A percentile compares a stretch with the other conserved stretches of the same genome.
These are phyloP conservation scores for Arrhopalites spinosus DNA, from an alignment of 2,888 invertebrate genomes.

Conservation along the genomic window DNA sequence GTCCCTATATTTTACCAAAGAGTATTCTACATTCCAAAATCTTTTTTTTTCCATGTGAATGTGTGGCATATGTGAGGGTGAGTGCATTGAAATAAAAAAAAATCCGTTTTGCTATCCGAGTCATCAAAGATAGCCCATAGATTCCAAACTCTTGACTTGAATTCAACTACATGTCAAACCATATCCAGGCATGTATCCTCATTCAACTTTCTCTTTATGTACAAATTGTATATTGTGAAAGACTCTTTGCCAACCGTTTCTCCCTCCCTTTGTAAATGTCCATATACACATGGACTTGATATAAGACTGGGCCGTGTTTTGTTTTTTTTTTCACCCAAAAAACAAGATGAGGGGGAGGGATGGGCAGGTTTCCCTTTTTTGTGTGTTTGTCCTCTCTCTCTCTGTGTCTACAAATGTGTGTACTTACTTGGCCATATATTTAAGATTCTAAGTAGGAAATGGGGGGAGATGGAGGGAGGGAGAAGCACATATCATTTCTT, in stretches of 20 bases:
- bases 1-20: too few relatives aligned
- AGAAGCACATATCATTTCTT: background rate
- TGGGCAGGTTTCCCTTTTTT: background rate
- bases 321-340: background rate
- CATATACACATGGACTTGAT: too few relatives aligned
- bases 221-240: too few relatives aligned
- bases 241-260: background rate
- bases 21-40: too few relatives aligned
- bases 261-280: background rate
- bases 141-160: background rate
- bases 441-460: background rate
- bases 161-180: too few relatives aligned
- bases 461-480: background rate
- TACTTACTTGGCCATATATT: background rate
- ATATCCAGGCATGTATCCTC: too few relatives aligned
- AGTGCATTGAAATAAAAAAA: background rate
- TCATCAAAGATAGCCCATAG: slow-evolving; percentile 5
- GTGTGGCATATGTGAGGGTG: background rate
- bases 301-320: background rate
- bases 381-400: background rate
- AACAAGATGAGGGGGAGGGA: too few relatives aligned
- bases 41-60: too few relatives aligned
- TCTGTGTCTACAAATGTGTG: background rate
- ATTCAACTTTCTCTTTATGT: too few relatives aligned
- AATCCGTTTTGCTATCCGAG: background rate